Base-by-base conservation (phyloP, 2,113 vertebrate genomes). In the Oreochromis spilurus region DNA sequence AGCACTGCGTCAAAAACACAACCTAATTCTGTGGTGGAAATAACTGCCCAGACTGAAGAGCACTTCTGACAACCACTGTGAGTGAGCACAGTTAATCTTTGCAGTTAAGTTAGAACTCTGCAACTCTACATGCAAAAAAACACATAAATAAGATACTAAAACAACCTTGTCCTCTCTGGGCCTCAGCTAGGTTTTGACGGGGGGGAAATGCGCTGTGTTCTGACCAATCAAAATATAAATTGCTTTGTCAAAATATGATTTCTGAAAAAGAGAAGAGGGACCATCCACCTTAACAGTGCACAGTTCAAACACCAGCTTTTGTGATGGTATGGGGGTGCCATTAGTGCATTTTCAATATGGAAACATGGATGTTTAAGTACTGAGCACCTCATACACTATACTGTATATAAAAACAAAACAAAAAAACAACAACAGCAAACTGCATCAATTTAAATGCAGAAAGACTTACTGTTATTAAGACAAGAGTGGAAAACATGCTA, bases 131-230 rank as follows among this genome's bases (percentile, higher is more conserved):
- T 29, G 38, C 0, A 50, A 50, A 31, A 31, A 75, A 48, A 0
- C 43, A 77, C 13, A 50, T 12, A 12, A 48, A 29, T 29, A 19
- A 75, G 4, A 45, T 75, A 5, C 21, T 72, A 75, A 75, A 0
- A 75, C 40, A 75, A 17, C 9, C 4, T 11, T 29, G 67, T 48
- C 67, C 48, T 48, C 21, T 11, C 67, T 29, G 40, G 67, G 13
- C 67, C 8, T 17, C 21, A 17, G 40, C 67, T 48, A 8, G 1
- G 1, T 3, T 45, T 45, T 45, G 21, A 11, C 29, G 2, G 9
- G 21, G 13, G 2, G 5, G 0, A 1, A 45, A 9, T 72, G 38
- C 0, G 1, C 67, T 45, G 21, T 72, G 40, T 43, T 10, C 0
- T 72, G 21, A 17, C 13, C 17, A 45, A 45, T 45, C 38, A 26